Percentiles rank a stretch among this genome's conserved stretches.
Evolutionary conservation across 2,797 vertebrate species (phyloP).

Genomic region (Acanthurus leucopareius): DNA sequence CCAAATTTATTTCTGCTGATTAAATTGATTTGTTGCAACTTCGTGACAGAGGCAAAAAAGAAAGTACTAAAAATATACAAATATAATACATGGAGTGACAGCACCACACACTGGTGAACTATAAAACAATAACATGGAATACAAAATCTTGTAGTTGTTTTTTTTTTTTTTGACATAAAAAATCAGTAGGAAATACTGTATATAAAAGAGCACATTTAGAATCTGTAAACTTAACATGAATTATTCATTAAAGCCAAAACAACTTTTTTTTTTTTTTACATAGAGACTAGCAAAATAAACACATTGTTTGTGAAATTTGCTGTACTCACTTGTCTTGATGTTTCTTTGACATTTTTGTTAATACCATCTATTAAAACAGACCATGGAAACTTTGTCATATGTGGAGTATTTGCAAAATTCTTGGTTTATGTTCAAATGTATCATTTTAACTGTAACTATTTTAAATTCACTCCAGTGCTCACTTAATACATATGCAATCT

Average conservation of each 20-base stretch:
- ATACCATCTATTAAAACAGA: not conserved
- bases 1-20: not conserved
- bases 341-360: not conserved
- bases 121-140: not conserved
- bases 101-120: constrained; percentile 39
- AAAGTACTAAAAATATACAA: not conserved
- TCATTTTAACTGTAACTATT: not conserved
- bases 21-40: too few species aligned
- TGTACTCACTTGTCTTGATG: too few species aligned
- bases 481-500: too few species aligned
- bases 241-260: too few species aligned
- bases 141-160: not conserved
- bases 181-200: too few species aligned
- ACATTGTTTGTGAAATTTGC: not conserved
- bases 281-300: not conserved
- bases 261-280: too few species aligned
- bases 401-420: not conserved
- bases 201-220: too few species aligned
- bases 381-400: not conserved
- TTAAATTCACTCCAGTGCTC: too few species aligned
- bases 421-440: not conserved
- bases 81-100: not conserved
- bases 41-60: not conserved
- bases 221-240: too few species aligned
- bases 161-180: not conserved